These are phyloP conservation scores for Megaceryle torquata DNA, from an alignment of 2,113 vertebrate species.

Conservation along the genomic window DNA sequence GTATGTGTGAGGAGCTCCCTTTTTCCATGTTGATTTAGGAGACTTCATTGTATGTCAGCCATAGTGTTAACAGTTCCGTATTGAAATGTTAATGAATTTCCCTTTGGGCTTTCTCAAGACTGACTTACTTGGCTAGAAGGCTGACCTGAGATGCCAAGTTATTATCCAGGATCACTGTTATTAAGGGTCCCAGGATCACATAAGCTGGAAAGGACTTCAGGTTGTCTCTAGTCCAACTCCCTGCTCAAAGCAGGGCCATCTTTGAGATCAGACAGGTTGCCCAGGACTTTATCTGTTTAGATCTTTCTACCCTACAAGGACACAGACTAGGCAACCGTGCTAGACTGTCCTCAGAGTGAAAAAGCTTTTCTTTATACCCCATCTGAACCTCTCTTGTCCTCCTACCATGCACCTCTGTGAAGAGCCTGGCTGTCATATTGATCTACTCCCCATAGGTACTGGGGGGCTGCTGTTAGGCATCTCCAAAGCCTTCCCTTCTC, in stretches of 20 bases:
- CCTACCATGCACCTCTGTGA: neutral
- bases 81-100: neutral
- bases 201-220: neutral
- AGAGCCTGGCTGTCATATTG: neutral
- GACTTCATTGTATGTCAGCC: neutral
- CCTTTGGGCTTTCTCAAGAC: neutral
- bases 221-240: neutral
- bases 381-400: neutral
- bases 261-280: neutral
- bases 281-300: neutral
- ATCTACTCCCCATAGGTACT: accelerated
- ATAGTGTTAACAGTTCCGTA: neutral
- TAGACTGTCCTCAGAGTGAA: neutral
- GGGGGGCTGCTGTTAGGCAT: neutral
- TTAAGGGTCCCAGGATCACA: neutral
- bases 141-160: neutral
- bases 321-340: neutral
- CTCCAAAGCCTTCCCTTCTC: neutral
- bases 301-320: neutral
- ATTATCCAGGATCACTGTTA: neutral
- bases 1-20: neutral
- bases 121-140: neutral
- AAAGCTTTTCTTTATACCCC: neutral
- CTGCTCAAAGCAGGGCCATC: neutral
- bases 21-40: neutral